phyloP scores from a whole-genome alignment of 2,113 vertebrate species.

The Sturnira hondurensis region DNA sequence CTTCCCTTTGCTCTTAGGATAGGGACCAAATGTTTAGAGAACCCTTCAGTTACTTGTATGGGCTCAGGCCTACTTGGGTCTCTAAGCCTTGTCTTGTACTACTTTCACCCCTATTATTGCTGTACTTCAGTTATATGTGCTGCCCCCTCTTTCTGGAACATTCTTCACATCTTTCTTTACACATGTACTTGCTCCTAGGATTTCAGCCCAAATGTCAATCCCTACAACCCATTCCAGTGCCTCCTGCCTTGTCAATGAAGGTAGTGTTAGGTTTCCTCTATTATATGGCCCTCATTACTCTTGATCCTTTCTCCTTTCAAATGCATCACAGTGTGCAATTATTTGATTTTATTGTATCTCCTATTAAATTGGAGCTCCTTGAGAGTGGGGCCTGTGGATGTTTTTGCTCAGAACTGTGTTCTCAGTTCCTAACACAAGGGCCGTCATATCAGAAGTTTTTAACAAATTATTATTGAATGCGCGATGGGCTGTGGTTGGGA shows the following conservation, averaged over 20 bases:
- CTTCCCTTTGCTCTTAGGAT: neutral
- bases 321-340: neutral
- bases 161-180: neutral
- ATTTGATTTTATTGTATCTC: neutral
- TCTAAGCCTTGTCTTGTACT: slow-evolving; percentile 2
- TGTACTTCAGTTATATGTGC: neutral
- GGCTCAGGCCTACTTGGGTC: neutral
- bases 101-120: neutral
- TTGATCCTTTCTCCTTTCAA: neutral
- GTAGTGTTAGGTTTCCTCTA: neutral
- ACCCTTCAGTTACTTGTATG: neutral
- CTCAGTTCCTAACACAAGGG: neutral
- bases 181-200: neutral
- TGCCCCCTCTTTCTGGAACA: neutral
- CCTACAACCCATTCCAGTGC: neutral
- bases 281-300: neutral
- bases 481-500: neutral
- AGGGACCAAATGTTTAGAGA: neutral
- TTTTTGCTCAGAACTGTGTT: neutral
- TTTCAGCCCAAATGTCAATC: neutral
- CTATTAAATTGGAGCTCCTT: neutral
- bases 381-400: neutral
- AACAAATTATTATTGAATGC: neutral
- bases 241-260: neutral
- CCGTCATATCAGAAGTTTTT: neutral